phyloP scores from a whole-genome alignment of 2,797 vertebrate species.

The Lutjanus argentimaculatus region DNA sequence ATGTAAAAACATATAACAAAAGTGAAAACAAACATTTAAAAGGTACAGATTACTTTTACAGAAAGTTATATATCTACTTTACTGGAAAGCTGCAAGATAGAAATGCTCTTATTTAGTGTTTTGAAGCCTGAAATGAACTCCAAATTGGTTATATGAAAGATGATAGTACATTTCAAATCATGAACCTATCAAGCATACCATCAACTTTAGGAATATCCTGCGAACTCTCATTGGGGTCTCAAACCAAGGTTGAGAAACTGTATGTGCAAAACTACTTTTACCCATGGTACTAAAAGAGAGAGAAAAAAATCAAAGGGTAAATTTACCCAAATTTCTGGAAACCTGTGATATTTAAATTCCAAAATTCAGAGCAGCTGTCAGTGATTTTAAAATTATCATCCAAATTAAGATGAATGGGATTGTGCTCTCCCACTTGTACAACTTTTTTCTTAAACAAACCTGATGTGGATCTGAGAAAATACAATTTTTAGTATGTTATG shows the following conservation, averaged over 20 bases:
- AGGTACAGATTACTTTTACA: too few relatives aligned
- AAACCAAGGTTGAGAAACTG: not conserved
- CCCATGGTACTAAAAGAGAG: not conserved
- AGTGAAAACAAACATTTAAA: too few relatives aligned
- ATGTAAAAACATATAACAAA: too few relatives aligned
- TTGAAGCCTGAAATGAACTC: not conserved
- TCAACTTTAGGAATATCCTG: not conserved
- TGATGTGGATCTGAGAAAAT: not conserved
- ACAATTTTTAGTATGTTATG: not conserved
- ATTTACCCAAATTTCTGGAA: not conserved
- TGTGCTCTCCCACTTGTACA: not conserved
- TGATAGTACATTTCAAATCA: not conserved
- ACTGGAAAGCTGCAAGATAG: too few relatives aligned
- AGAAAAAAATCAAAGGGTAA: not conserved
- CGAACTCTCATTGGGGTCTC: not conserved
- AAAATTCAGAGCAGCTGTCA: not conserved
- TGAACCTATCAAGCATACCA: not conserved
- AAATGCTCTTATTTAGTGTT: too few relatives aligned
- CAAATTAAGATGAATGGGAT: not conserved
- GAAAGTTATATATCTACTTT: too few relatives aligned
- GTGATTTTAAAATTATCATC: not conserved
- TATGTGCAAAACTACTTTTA: not conserved
- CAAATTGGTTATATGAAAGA: not conserved
- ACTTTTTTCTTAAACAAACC: not conserved
- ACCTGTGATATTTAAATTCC: not conserved